These are phyloP conservation scores for Siniperca knerii DNA, from an alignment of 2,113 vertebrate species.

Conservation along the genomic window DNA sequence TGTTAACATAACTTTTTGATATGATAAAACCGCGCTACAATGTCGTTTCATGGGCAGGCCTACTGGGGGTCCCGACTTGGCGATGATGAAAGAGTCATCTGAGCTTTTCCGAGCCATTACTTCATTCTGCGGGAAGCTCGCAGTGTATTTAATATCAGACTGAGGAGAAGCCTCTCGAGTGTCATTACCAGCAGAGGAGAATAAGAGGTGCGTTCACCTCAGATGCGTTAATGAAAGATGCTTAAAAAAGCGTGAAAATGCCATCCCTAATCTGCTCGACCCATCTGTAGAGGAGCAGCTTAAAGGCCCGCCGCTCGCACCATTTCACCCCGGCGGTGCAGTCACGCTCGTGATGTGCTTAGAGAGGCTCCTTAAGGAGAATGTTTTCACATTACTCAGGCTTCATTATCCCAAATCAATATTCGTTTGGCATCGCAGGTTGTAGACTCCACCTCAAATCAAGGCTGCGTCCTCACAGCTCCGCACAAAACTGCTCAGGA, in stretches of 20 bases:
- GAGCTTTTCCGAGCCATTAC: conserved; percentile 38
- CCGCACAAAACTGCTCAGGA: conserved; percentile 19
- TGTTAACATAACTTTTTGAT: conserved; percentile 61
- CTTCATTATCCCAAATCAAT: conserved; percentile 71
- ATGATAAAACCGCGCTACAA: conserved; percentile 12
- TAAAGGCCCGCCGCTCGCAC: conserved; percentile 2
- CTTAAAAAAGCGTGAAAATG: conserved; percentile 70
- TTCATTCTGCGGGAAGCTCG: conserved; percentile 2
- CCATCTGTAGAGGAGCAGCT: conserved; percentile 52
- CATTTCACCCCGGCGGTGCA: conserved; percentile 59
- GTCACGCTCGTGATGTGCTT: conserved; percentile 49
- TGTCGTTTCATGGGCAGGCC: conserved; percentile 41
- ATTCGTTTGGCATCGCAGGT: conserved; percentile 55
- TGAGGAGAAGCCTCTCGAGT: conserved; percentile 17
- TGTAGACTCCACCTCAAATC: conserved; percentile 33
- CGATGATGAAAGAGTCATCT: conserved; percentile 39
- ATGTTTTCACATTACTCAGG: conserved; percentile 64
- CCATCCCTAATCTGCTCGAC: conserved; percentile 49
- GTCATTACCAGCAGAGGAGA: conserved; percentile 12
- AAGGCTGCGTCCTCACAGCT: conserved; percentile 4
- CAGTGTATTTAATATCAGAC: neutral
- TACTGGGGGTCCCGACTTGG: neutral
- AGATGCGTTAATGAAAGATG: conserved; percentile 52
- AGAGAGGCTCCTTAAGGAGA: conserved; percentile 49
- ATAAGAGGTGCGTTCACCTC: conserved; percentile 39